A percentile compares a stretch with the other conserved stretches of the same genome.
Evolutionary conservation across 2,113 vertebrate species (phyloP).

Genomic region (Gasterosteus aculeatus): DNA sequence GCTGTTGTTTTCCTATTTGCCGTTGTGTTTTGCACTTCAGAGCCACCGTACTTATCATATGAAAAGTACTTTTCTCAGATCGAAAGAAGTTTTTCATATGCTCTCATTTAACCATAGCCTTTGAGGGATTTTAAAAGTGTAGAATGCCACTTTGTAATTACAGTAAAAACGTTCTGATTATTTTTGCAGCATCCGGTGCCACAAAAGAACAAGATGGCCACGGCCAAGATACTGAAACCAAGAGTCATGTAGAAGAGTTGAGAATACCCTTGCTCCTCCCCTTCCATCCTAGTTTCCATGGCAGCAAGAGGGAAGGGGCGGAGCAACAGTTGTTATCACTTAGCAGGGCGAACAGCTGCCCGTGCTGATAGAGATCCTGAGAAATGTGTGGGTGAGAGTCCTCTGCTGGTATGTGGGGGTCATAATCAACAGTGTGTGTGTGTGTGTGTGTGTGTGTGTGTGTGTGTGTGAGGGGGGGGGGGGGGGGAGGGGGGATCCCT

Average conservation of each 20-base stretch:
- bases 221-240: not conserved
- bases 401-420: not conserved
- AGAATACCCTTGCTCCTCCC: not conserved
- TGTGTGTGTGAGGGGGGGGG: too few relatives aligned
- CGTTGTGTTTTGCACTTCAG: too few relatives aligned
- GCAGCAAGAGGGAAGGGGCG: slow-evolving; percentile 4
- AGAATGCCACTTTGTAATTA: too few relatives aligned
- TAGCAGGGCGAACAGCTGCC: not conserved
- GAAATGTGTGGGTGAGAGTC: slow-evolving; percentile 7
- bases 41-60: too few relatives aligned
- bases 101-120: too few relatives aligned
- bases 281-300: not conserved
- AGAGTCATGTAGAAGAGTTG: too few relatives aligned
- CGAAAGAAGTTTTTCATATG: too few relatives aligned
- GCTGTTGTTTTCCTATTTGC: too few relatives aligned
- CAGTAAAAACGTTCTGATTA: not conserved
- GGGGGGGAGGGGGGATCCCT: not conserved
- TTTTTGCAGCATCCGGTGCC: too few relatives aligned
- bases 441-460: not conserved
- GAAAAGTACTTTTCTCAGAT: too few relatives aligned
- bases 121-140: too few relatives aligned
- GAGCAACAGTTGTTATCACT: slow-evolving; percentile 8
- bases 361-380: slow-evolving; percentile 9
- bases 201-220: not conserved
- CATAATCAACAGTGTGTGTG: not conserved